phyloP scores from a whole-genome alignment of 2,113 vertebrate genomes.

The Oncorhynchus tshawytscha region DNA sequence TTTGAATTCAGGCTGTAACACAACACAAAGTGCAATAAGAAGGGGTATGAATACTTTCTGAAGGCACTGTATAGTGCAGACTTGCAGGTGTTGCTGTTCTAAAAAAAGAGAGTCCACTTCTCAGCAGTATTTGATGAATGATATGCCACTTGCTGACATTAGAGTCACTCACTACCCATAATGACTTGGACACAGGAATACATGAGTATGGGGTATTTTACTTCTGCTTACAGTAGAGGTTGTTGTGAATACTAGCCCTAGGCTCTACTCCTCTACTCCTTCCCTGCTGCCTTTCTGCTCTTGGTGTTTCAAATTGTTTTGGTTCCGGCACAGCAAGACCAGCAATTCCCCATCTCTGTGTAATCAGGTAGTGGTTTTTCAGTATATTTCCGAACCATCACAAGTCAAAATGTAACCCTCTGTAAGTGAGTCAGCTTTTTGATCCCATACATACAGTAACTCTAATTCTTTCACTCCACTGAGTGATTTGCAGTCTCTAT shows the following conservation, averaged over 20 bases:
- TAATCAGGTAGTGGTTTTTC: conserved; percentile 19
- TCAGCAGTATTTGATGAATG: conserved; percentile 24
- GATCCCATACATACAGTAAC: background rate
- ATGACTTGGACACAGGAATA: conserved; percentile 1
- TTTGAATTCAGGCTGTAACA: no score
- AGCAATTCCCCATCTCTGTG: background rate
- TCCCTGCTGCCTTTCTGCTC: background rate
- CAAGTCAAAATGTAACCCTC: conserved; percentile 10
- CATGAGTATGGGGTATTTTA: background rate
- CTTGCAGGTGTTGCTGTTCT: background rate
- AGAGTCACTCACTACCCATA: background rate
- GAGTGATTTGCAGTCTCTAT: conserved; percentile 14
- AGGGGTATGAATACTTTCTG: background rate
- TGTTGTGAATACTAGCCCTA: background rate
- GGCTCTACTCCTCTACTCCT: background rate
- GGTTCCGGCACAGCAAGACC: conserved; percentile 7
- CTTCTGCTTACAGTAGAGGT: conserved; percentile 4
- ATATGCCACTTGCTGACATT: conserved; percentile 27
- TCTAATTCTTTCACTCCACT: background rate
- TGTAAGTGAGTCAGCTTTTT: conserved; percentile 10
- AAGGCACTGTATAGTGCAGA: background rate
- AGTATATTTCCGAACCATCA: background rate
- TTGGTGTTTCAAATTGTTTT: background rate
- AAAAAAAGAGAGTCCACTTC: conserved; percentile 11
- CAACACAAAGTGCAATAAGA: no score